Evolutionary conservation across 2,888 invertebrate genomes (phyloP).

Genomic region (Torymus auratus): DNA sequence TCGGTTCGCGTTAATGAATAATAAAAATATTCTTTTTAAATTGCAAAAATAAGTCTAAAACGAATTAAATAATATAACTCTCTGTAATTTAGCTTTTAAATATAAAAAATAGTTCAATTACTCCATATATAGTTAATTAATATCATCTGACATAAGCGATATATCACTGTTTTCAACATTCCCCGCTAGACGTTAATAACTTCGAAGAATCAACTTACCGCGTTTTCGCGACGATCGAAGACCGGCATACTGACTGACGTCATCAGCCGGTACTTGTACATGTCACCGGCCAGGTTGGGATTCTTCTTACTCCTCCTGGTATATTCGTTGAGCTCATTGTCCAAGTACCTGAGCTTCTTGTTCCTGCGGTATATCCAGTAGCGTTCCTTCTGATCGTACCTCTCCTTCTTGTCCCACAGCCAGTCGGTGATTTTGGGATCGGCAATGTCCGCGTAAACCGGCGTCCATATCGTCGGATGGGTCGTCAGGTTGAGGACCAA

Average conservation of each 20-base stretch:
- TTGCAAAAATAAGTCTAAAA: too few relatives aligned
- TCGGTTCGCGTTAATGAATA: too few relatives aligned
- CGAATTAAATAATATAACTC: too few relatives aligned
- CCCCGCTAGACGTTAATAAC: neutral
- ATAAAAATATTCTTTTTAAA: too few relatives aligned
- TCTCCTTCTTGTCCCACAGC: constrained; percentile 91
- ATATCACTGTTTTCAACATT: too few relatives aligned
- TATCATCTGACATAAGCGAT: too few relatives aligned
- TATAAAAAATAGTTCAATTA: too few relatives aligned
- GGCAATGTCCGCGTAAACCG: constrained; percentile 95
- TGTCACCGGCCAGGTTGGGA: constrained; percentile 56
- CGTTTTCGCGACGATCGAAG: constrained; percentile 90
- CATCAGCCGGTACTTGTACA: constrained; percentile 85
- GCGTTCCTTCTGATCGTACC: constrained; percentile 87
- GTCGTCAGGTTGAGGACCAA: constrained; percentile 90
- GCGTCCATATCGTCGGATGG: constrained; percentile 97
- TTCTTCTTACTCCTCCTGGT: constrained; percentile 78
- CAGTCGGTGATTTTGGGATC: constrained; percentile 95
- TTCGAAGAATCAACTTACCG: constrained; percentile 80
- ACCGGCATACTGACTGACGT: constrained; percentile 96
- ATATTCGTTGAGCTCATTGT: constrained; percentile 82
- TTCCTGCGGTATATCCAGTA: constrained; percentile 83
- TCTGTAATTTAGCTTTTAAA: too few relatives aligned
- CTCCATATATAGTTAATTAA: too few relatives aligned
- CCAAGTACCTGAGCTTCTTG: constrained; percentile 80